These are phyloP conservation scores for Aphelinus certus DNA, from an alignment of 1,140 invertebrate genomes.

Conservation along the genomic window DNA sequence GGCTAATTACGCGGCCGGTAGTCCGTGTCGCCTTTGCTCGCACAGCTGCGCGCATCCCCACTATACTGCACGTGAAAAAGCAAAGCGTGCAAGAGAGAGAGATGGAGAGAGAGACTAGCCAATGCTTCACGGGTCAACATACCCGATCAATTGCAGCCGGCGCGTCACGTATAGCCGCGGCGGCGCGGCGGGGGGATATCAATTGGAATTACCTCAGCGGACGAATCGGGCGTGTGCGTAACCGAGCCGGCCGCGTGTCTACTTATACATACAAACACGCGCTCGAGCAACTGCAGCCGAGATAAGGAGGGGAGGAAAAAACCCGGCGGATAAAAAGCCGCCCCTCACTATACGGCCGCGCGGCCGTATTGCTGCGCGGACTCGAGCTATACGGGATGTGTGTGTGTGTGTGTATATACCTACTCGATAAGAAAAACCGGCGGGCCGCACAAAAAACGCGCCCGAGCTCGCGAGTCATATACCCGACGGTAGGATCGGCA, in stretches of 20 bases:
- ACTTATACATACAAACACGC: too few relatives aligned
- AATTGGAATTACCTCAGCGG: conserved; percentile 25
- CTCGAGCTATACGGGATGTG: too few relatives aligned
- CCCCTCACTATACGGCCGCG: too few relatives aligned
- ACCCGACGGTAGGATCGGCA: too few relatives aligned
- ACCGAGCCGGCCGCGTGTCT: neutral
- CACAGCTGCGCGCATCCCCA: neutral
- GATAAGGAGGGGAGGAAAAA: too few relatives aligned
- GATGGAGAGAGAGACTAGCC: neutral
- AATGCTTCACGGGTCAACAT: conserved; percentile 5
- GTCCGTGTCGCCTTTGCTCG: neutral
- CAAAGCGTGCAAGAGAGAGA: neutral
- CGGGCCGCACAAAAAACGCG: too few relatives aligned
- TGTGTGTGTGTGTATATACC: too few relatives aligned
- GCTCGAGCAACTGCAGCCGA: too few relatives aligned
- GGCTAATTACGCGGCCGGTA: conserved; percentile 28
- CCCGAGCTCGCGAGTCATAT: too few relatives aligned
- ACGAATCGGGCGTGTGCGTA: neutral
- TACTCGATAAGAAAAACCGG: too few relatives aligned
- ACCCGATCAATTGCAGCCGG: neutral
- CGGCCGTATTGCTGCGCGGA: too few relatives aligned
- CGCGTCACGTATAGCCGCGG: conserved; percentile 3
- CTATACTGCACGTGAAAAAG: neutral
- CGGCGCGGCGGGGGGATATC: neutral
- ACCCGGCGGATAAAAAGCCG: too few relatives aligned